phyloP scores from a whole-genome alignment of 2,797 vertebrate genomes.

The Danio aesculapii region DNA sequence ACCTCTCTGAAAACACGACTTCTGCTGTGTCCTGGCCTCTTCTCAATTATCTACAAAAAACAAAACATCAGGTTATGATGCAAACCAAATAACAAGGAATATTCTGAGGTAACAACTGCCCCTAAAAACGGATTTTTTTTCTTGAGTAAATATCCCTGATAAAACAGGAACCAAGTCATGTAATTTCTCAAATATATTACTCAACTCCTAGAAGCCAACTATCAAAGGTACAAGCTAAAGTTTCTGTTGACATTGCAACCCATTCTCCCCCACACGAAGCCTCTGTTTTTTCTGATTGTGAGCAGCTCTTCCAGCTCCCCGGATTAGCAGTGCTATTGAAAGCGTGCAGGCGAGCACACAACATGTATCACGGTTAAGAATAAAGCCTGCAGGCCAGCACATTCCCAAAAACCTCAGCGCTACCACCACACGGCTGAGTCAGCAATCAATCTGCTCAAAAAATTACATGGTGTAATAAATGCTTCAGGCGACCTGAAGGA shows the following conservation, averaged over 20 bases:
- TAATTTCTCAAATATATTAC: neutral
- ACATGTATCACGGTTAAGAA: conserved; percentile 74
- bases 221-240: conserved; percentile 56
- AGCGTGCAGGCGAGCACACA: conserved; percentile 64
- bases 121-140: neutral
- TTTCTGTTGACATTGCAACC: conserved; percentile 75
- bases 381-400: conserved; percentile 68
- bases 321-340: conserved; percentile 79
- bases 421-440: conserved; percentile 67
- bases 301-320: conserved; percentile 73
- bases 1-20: conserved; percentile 96
- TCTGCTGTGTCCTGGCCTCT: conserved; percentile 93
- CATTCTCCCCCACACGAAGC: conserved; percentile 47
- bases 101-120: conserved; percentile 1
- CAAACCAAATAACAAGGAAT: conserved; percentile 11
- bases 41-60: conserved; percentile 91
- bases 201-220: neutral
- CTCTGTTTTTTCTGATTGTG: conserved; percentile 69
- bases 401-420: conserved; percentile 64
- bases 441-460: conserved; percentile 65
- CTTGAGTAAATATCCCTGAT: neutral
- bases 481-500: neutral
- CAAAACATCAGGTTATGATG: conserved; percentile 7
- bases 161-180: neutral
- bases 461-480: neutral